Conservation (phyloP, 2,113 vertebrate species). For the Marmota monax region DNA sequence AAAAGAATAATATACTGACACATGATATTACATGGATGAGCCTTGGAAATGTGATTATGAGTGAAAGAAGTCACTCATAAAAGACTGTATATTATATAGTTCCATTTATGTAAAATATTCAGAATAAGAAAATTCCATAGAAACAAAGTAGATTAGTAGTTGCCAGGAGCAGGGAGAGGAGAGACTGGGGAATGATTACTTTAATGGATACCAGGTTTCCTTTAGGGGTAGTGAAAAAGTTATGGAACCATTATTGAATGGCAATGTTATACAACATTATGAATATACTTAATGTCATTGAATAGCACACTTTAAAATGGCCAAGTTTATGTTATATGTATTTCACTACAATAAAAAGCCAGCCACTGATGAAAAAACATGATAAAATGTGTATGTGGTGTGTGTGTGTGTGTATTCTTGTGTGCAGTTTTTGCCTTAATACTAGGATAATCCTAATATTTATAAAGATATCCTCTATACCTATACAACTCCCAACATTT, state of each 20-base stretch:
- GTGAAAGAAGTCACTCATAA: conserved; percentile 12
- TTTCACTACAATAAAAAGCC: neutral
- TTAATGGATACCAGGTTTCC: neutral
- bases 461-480: neutral
- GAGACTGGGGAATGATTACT: neutral
- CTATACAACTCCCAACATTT: neutral
- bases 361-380: neutral
- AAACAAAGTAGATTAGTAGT: neutral
- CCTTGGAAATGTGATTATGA: neutral
- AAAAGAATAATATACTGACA: neutral
- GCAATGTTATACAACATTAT: neutral
- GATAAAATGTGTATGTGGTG: neutral
- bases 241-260: neutral
- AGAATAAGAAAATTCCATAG: neutral
- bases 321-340: neutral
- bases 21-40: neutral
- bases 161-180: neutral
- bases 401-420: neutral
- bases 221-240: neutral
- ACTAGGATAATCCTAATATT: neutral
- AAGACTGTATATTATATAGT: neutral
- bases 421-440: neutral
- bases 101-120: neutral
- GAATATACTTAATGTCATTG: neutral
- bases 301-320: neutral